Evolutionary conservation across 2,888 invertebrate species (phyloP).

Genomic region (Aleiodes testaceus): DNA sequence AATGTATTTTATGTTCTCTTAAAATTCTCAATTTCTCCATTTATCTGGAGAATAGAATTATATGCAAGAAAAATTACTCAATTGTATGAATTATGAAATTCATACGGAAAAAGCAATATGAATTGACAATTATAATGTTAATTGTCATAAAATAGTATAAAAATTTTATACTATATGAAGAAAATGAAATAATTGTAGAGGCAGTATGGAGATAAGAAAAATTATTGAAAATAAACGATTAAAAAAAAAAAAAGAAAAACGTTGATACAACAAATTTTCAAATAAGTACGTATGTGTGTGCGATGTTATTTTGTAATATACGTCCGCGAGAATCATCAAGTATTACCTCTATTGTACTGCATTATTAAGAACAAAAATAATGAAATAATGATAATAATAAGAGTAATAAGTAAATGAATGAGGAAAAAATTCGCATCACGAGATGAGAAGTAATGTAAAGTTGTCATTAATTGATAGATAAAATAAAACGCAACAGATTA

Average conservation of each 20-base stretch:
- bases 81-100: too few relatives aligned
- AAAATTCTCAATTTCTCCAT: too few relatives aligned
- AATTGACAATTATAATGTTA: too few relatives aligned
- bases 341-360: slow-evolving; percentile 12
- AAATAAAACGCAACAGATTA: slow-evolving; percentile 4
- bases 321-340: slow-evolving; percentile 12
- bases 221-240: neutral
- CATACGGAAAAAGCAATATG: too few relatives aligned
- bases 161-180: neutral
- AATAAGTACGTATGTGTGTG: slow-evolving; percentile 27
- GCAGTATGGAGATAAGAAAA: neutral
- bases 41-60: too few relatives aligned
- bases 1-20: too few relatives aligned
- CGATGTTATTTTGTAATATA: slow-evolving; percentile 30
- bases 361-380: neutral
- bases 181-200: neutral
- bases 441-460: slow-evolving; percentile 17
- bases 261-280: slow-evolving; percentile 14
- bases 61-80: too few relatives aligned
- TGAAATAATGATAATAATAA: neutral
- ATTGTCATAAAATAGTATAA: too few relatives aligned
- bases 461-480: slow-evolving; percentile 19
- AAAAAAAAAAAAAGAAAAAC: neutral
- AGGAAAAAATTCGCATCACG: neutral
- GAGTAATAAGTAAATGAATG: slow-evolving; percentile 2